Base-by-base conservation (phyloP, 2,113 vertebrate genomes). In the Forbesichthys agassizii region DNA sequence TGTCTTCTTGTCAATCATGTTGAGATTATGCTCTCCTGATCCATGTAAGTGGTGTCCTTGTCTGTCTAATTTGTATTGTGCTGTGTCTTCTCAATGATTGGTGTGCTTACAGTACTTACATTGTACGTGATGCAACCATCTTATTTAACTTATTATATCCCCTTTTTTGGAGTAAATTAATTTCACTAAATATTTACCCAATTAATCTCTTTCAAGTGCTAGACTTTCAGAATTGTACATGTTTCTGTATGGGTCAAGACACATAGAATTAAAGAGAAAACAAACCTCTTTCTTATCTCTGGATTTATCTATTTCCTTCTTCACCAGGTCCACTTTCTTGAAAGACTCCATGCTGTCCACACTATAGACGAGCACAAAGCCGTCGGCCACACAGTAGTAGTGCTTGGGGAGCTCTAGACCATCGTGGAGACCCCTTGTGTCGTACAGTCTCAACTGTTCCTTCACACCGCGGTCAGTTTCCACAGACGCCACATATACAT, bases 221-320 rank as follows among this genome's bases (percentile, higher is more conserved):
- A 42, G 36, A 42, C 36, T 42, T 42, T 42, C 36, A 42, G 4
- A 42, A 42, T 42, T 5, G 36, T 42, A 42, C 36, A 42, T 5
- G 36, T 8, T 42, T 5, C 36, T 27, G 27, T 27, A 27, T 27
- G 3, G 7, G 36, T 42, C 36, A 42, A 5, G 36, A 8, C 84
- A 8, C 4, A 86, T 62, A 61, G 73, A 54, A 36, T 3, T 9
- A 49, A 51, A 62, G n/a, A 66, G 16, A 68, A 11, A 42, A 12
- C 70, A 59, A 86, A 95, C 96, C 95, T 99, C 96, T 79, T 97
- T 98, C 63, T 98, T 98, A 83, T 98, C 97, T 84, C 94, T 94
- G 75, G 94, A 96, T 72, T 93, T 90, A 7, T 98, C 96, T 0
- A 98, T 96, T 71, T 99, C 96, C 80, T 94, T 98, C 88, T 99